Percentiles rank a stretch among this genome's conserved stretches.
phyloP scores from a whole-genome alignment of 2,888 invertebrate genomes.

The Rhabditoides inermis region DNA sequence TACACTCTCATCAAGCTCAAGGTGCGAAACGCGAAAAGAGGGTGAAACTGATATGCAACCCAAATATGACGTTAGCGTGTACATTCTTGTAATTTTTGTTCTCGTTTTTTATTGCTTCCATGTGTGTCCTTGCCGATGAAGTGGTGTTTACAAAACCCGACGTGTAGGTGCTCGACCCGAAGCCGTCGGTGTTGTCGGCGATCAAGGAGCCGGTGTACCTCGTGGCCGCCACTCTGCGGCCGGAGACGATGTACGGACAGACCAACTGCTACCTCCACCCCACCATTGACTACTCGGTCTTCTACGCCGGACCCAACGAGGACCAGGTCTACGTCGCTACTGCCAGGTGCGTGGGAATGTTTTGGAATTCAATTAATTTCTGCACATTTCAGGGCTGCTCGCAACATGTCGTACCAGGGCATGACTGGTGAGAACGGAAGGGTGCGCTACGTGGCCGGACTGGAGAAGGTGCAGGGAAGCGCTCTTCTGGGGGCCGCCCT shows the following conservation, averaged over 20 bases:
- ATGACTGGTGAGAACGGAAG: constrained; percentile 74
- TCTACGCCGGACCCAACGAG: constrained; percentile 61
- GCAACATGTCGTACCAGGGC: constrained; percentile 91
- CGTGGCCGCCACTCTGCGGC: constrained; percentile 92
- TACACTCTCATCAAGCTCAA: constrained; percentile 92
- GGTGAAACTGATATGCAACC: too few species aligned
- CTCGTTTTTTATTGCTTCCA: too few species aligned
- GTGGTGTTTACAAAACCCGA: too few species aligned
- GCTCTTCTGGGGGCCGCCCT: constrained; percentile 76
- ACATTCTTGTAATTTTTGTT: too few species aligned
- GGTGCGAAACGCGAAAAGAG: constrained; percentile 66
- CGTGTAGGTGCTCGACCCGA: constrained; percentile 60
- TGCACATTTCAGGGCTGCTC: constrained; percentile 72
- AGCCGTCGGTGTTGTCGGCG: constrained; percentile 61
- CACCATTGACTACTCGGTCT: constrained; percentile 75
- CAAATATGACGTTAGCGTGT: too few species aligned
- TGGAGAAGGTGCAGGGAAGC: constrained; percentile 55
- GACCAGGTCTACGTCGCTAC: constrained; percentile 78
- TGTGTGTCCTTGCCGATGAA: too few species aligned
- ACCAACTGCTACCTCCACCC: constrained; percentile 98
- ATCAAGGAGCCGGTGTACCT: constrained; percentile 64
- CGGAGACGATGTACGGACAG: constrained; percentile 99
- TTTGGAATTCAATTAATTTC: neutral
- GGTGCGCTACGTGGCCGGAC: constrained; percentile 62
- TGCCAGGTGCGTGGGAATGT: constrained; percentile 9